phyloP scores from a whole-genome alignment of 1,140 invertebrate genomes.

The Popillia japonica region DNA sequence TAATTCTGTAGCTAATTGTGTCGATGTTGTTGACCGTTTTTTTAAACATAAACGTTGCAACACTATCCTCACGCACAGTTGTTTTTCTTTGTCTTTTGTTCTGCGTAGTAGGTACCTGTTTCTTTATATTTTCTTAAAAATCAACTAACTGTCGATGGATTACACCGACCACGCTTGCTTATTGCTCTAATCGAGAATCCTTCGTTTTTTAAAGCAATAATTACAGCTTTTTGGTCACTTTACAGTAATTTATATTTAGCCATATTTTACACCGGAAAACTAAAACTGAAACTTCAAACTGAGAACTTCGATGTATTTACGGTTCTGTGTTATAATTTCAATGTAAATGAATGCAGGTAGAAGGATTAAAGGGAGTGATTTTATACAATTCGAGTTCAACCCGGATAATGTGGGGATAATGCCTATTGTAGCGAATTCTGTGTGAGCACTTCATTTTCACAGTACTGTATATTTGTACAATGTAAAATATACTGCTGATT shows the following conservation, averaged over 20 bases:
- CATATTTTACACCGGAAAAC: neutral
- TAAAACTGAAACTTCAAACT: neutral
- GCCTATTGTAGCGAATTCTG: too few relatives aligned
- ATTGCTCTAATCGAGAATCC: neutral
- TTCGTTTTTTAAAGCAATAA: neutral
- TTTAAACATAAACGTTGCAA: neutral
- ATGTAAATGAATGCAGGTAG: too few relatives aligned
- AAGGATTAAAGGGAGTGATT: too few relatives aligned
- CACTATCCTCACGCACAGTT: neutral
- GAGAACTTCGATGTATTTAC: neutral
- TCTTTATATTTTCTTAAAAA: neutral
- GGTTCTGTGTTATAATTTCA: neutral
- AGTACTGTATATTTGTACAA: too few relatives aligned
- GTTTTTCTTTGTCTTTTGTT: neutral
- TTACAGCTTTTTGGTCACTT: neutral
- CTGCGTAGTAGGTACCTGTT: neutral
- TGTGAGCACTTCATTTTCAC: too few relatives aligned
- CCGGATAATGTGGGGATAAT: too few relatives aligned
- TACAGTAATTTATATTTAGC: neutral
- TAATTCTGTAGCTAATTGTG: neutral
- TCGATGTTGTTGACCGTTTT: neutral
- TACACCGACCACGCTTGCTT: neutral
- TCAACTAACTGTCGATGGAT: neutral
- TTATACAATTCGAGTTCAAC: too few relatives aligned
- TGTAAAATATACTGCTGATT: too few relatives aligned